Base-by-base conservation (phyloP, 92 coral and sea anemone genomes). In the Zoanthus solanderi region DNA sequence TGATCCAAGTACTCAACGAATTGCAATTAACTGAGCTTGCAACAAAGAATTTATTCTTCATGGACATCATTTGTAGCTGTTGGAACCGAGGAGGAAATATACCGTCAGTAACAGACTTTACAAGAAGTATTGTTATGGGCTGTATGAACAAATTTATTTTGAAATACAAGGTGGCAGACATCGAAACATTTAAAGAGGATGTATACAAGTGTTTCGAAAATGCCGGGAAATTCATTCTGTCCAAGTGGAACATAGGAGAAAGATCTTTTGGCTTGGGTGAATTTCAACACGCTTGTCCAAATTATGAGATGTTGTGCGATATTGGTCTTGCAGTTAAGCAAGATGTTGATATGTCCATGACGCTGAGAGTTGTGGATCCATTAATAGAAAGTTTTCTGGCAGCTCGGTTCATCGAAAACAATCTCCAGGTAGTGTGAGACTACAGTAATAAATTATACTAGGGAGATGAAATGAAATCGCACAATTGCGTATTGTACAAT, bases 271-370 rank as follows among this genome's bases (percentile, higher is more conserved):
- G 7, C 9, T 11, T 79, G 73, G 42, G 37, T 58, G 72, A 60
- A 63, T 34, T 79, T 37, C 37, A 44, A 61, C 72, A 17, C 16
- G 31, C 18, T 31, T 79, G 84, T 42, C 84, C 84, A 1, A 45
- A 61, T 18, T 79, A 79, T 44, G 73, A 42, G n/a, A 79, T 2
- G 72, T 58, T 79, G 73, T 79, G 72, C 46, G 57, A 79, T n/a
- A 42, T 79, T 61, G 84, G 84, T 52, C 84, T 79, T 4, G 54
- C 84, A 18, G 6, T 50, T 31, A 79, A 61, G 44, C 84, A 79
- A n/a, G 84, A 79, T n/a, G 18, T 79, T 37, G 46, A 61, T 2
- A 79, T 79, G 84, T 42, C 42, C 44, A 61, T 79, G 73, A 63
- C 42, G 72, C 2, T 79, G 58, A 23, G 32, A 66, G 31, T 79